These are phyloP conservation scores for Prunella fulvescens DNA, from an alignment of 2,113 vertebrate species.

Conservation along the genomic window DNA sequence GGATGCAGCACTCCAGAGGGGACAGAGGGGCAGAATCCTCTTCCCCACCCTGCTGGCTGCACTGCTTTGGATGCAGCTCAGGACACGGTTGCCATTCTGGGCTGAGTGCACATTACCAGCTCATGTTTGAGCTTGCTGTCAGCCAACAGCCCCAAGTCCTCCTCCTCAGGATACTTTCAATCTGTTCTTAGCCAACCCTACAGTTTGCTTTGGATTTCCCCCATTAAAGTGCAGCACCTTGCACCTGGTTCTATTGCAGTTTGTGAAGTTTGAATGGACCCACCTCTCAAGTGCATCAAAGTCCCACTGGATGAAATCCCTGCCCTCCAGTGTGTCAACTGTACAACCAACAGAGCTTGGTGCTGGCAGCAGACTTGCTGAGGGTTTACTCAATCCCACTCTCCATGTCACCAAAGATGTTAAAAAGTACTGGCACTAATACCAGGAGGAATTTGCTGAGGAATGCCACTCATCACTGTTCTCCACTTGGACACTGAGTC, in stretches of 20 bases:
- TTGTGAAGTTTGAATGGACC: background rate
- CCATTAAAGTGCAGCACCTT: background rate
- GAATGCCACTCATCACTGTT: background rate
- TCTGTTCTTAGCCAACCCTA: background rate
- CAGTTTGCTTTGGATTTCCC: background rate
- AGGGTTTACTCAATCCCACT: background rate
- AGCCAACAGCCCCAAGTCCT: background rate
- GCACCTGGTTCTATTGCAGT: background rate
- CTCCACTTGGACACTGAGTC: background rate
- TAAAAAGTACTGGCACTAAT: background rate
- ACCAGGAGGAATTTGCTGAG: background rate
- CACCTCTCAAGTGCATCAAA: rapidly evolving
- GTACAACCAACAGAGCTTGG: background rate
- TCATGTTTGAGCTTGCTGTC: background rate
- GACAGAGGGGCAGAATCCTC: background rate
- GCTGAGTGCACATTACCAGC: too few relatives aligned
- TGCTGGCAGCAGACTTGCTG: background rate
- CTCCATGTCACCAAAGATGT: background rate
- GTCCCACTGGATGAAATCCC: background rate
- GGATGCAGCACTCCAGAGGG: background rate
- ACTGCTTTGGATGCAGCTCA: background rate
- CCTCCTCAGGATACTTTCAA: background rate
- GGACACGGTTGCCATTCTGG: rapidly evolving
- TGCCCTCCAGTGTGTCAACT: background rate
- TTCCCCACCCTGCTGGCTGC: rapidly evolving